These are phyloP conservation scores for Cynoglossus semilaevis DNA, from an alignment of 2,113 vertebrate genomes.

Conservation along the genomic window DNA sequence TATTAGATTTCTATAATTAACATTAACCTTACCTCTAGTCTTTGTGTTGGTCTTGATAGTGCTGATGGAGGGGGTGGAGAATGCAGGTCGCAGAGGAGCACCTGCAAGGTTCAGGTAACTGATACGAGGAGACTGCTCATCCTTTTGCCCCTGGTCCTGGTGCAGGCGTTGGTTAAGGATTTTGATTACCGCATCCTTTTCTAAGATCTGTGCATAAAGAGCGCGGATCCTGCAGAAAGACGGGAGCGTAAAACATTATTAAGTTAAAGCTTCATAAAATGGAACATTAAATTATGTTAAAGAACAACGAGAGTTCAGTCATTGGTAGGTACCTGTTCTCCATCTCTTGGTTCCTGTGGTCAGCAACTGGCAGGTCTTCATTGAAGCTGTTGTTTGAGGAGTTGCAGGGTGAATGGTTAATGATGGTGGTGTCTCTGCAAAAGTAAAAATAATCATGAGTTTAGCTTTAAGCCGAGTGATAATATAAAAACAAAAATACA, in stretches of 20 bases:
- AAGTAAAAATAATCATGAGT: background rate
- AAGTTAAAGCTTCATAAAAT: background rate
- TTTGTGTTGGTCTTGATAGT: constrained; percentile 44
- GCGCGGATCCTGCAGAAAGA: constrained; percentile 82
- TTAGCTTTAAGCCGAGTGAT: constrained; percentile 17
- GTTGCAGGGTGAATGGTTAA: constrained; percentile 92
- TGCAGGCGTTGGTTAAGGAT: constrained; percentile 91
- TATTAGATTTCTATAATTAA: background rate
- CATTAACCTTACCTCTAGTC: constrained; percentile 63
- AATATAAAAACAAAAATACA: background rate
- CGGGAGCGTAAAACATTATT: constrained; percentile 10
- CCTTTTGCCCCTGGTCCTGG: constrained; percentile 81
- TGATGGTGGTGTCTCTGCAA: constrained; percentile 92
- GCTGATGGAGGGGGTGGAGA: constrained; percentile 87
- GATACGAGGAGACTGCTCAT: constrained; percentile 42
- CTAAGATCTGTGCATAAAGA: constrained; percentile 93
- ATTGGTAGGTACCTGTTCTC: constrained; percentile 84
- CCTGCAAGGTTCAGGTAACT: constrained; percentile 51
- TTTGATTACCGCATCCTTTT: constrained; percentile 96
- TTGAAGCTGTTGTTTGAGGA: constrained; percentile 97
- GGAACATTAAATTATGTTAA: background rate
- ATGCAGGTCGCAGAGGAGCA: constrained; percentile 79
- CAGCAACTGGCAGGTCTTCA: constrained; percentile 85
- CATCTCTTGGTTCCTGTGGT: constrained; percentile 95
- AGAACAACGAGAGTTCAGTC: background rate